Percentiles rank a stretch among this genome's conserved stretches.
Evolutionary conservation across 1,140 invertebrate genomes (phyloP).

Genomic region (Magallana ariakensis): DNA sequence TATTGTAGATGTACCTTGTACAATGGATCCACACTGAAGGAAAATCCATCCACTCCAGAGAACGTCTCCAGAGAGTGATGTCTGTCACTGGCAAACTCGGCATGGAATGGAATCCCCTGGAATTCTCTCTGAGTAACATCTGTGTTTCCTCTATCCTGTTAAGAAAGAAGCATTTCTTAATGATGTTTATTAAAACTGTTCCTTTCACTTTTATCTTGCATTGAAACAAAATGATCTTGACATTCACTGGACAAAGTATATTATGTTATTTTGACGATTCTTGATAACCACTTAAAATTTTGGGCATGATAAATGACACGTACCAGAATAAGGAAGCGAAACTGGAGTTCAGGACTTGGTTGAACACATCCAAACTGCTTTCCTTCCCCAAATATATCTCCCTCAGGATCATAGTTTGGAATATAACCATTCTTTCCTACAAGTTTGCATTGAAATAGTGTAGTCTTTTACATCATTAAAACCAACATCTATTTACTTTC

Average conservation of each 20-base stretch:
- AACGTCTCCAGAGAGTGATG: constrained; percentile 69
- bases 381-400: constrained; percentile 79
- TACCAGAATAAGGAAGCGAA: constrained; percentile 81
- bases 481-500: too few relatives aligned
- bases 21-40: constrained; percentile 79
- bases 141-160: constrained; percentile 79
- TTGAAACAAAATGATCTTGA: too few relatives aligned
- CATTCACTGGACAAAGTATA: neutral
- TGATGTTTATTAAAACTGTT: too few relatives aligned
- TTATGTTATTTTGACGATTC: neutral
- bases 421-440: constrained; percentile 79
- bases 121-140: constrained; percentile 71
- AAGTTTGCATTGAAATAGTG: neutral
- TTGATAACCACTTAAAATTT: too few relatives aligned
- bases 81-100: constrained; percentile 76
- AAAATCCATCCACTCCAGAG: constrained; percentile 81
- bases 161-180: neutral
- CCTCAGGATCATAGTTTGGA: constrained; percentile 81
- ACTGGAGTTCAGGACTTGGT: constrained; percentile 77
- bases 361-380: constrained; percentile 81
- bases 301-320: constrained; percentile 36
- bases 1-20: constrained; percentile 73
- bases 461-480: neutral
- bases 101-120: constrained; percentile 77
- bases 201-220: too few relatives aligned